phyloP scores from a whole-genome alignment of 2,113 vertebrate species.

The Macroglossus sobrinus region DNA sequence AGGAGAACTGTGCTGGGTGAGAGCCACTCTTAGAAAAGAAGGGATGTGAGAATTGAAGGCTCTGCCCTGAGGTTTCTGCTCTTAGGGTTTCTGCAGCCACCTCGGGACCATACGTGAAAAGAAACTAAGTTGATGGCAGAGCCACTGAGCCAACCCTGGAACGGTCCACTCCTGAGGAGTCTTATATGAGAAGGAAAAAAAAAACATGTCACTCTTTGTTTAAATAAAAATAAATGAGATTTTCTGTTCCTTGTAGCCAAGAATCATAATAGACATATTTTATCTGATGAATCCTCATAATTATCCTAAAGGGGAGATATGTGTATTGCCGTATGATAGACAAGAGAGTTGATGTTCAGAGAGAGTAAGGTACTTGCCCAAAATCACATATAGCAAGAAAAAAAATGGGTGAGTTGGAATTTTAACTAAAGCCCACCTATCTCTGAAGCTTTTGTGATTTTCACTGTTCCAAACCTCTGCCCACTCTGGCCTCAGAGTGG shows the following conservation, averaged over 20 bases:
- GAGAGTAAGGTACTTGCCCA: background rate
- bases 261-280: background rate
- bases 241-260: background rate
- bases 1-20: background rate
- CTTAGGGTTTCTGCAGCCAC: background rate
- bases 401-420: background rate
- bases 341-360: background rate
- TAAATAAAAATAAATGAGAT: background rate
- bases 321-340: background rate
- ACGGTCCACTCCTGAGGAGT: background rate
- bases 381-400: background rate
- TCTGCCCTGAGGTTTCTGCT: background rate
- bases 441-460: background rate
- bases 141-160: background rate
- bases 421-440: background rate
- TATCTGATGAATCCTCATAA: background rate
- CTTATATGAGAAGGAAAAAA: background rate
- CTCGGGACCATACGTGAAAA: background rate
- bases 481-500: too few species aligned
- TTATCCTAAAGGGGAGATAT: background rate
- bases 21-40: background rate
- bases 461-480: background rate
- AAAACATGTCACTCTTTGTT: background rate
- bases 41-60: background rate
- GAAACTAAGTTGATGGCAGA: background rate